Percentiles rank a stretch among this genome's conserved stretches.
Evolutionary conservation across 1,140 invertebrate genomes (phyloP).

Genomic region (Drosophila serrata): DNA sequence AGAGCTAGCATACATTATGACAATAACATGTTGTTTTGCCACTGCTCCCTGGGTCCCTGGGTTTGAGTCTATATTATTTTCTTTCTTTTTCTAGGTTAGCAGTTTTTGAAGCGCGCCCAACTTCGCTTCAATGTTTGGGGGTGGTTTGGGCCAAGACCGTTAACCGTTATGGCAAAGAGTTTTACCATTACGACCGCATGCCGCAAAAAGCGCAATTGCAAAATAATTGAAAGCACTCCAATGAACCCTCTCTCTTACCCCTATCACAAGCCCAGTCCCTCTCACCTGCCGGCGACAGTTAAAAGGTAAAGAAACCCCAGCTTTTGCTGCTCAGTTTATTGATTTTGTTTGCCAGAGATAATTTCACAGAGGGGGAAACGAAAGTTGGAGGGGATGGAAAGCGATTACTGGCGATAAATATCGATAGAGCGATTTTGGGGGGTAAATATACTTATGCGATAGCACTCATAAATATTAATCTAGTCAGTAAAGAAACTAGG

Average conservation of each 20-base stretch:
- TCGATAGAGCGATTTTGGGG: constrained; percentile 3
- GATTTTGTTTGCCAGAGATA: constrained; percentile 40
- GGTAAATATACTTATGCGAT: not conserved
- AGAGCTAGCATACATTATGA: constrained; percentile 62
- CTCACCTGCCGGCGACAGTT: constrained; percentile 28
- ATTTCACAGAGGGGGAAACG: not conserved
- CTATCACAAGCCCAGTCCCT: not conserved
- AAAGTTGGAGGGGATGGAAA: not conserved
- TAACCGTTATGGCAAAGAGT: constrained; percentile 57
- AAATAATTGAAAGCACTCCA: constrained; percentile 62
- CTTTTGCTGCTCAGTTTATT: constrained; percentile 41
- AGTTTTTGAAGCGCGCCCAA: constrained; percentile 22
- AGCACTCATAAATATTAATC: constrained; percentile 8
- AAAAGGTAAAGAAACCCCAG: constrained; percentile 20
- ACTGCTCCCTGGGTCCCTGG: not conserved
- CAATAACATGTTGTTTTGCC: constrained; percentile 72
- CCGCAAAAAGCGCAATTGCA: constrained; percentile 58
- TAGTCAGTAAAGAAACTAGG: not conserved
- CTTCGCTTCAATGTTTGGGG: constrained; percentile 10
- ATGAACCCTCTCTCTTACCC: constrained; percentile 13
- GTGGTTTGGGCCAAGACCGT: constrained; percentile 23
- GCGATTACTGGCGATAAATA: constrained; percentile 5
- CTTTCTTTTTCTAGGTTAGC: constrained; percentile 35
- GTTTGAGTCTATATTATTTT: constrained; percentile 43
- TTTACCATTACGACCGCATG: constrained; percentile 42